Evolutionary conservation across 2,113 vertebrate species (phyloP).

Genomic region (Arothron firmamentum): DNA sequence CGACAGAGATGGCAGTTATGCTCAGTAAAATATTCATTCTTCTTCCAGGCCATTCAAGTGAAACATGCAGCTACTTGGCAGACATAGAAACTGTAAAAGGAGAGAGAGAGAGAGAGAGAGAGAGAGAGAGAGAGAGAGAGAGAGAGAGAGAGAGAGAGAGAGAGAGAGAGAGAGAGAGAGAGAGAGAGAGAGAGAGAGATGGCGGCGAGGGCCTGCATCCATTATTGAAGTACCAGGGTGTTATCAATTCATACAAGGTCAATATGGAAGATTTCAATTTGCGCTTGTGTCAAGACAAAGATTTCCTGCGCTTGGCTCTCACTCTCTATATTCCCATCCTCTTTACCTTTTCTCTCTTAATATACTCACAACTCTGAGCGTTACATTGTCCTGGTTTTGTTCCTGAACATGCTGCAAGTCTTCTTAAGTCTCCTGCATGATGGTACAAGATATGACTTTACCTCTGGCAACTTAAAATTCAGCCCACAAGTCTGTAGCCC

Average conservation of each 20-base stretch:
- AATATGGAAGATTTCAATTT: slow-evolving; percentile 60
- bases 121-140: too few relatives aligned
- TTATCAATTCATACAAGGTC: slow-evolving; percentile 68
- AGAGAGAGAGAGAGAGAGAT: not conserved
- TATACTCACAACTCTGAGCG: slow-evolving; percentile 10
- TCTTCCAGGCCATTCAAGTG: slow-evolving; percentile 58
- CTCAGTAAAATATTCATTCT: slow-evolving; percentile 72
- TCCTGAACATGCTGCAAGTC: slow-evolving; percentile 20
- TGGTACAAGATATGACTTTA: slow-evolving; percentile 55
- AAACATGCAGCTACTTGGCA: slow-evolving; percentile 62
- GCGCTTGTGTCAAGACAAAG: slow-evolving; percentile 45
- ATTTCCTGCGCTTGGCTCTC: slow-evolving; percentile 27
- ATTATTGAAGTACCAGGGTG: slow-evolving; percentile 66
- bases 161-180: not conserved
- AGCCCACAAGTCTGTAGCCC: slow-evolving; percentile 43
- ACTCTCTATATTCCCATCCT: not conserved
- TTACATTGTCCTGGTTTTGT: slow-evolving; percentile 39
- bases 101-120: not conserved
- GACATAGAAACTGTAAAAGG: slow-evolving; percentile 47
- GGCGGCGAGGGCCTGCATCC: slow-evolving; percentile 21
- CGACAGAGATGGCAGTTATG: slow-evolving; percentile 61
- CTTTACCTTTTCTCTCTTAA: not conserved
- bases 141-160: not conserved
- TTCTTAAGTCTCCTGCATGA: slow-evolving; percentile 36
- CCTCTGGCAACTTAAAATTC: slow-evolving; percentile 56